phyloP scores from a whole-genome alignment of 1,140 invertebrate species.

The Drosophila oshimai region DNA sequence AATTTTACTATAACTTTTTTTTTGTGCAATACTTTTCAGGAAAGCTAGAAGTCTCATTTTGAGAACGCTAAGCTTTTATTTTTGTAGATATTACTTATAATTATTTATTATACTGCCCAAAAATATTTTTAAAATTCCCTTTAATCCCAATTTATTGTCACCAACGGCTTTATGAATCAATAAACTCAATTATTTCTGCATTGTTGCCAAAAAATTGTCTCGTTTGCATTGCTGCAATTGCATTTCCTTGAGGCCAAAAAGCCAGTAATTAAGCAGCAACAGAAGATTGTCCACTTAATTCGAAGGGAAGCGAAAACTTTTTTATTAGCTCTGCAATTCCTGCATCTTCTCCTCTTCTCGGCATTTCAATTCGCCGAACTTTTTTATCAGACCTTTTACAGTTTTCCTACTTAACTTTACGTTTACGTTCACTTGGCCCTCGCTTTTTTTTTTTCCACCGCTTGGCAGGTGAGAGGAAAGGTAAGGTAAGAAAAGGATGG shows the following conservation, averaged over 20 bases:
- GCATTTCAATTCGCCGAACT: slow-evolving; percentile 41
- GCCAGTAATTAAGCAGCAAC: slow-evolving; percentile 41
- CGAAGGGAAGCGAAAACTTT: slow-evolving; percentile 41
- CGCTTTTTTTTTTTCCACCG: slow-evolving; percentile 1
- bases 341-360: slow-evolving; percentile 8
- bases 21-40: no score
- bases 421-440: slow-evolving; percentile 42
- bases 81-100: no score
- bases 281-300: slow-evolving; percentile 52
- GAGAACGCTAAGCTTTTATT: no score
- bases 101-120: no score
- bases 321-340: slow-evolving; percentile 57
- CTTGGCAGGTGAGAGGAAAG: slow-evolving; percentile 33
- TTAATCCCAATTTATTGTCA: background rate
- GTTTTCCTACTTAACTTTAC: slow-evolving; percentile 58
- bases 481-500: no score
- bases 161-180: slow-evolving; percentile 26
- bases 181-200: slow-evolving; percentile 5
- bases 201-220: slow-evolving; percentile 29
- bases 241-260: slow-evolving; percentile 5
- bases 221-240: slow-evolving; percentile 11
- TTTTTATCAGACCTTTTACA: slow-evolving; percentile 69
- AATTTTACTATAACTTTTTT: no score
- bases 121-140: background rate
- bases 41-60: no score